Evolutionary conservation across 2,797 vertebrate genomes (phyloP), one percentile per base, ranked within the genome.

Genomic region (Geotrypetes seraphini): DNA sequence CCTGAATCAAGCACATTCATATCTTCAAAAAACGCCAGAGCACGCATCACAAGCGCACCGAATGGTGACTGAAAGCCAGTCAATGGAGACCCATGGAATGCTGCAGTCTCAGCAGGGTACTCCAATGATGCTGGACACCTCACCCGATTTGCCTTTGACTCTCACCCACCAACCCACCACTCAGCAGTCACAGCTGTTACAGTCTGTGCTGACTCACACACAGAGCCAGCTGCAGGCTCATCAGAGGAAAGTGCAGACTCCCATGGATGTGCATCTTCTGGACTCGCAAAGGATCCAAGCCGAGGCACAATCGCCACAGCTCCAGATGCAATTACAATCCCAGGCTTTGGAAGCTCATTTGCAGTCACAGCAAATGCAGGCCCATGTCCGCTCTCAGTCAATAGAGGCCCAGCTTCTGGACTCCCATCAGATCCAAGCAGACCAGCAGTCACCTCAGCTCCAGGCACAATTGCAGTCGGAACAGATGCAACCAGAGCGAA

Each of bases 121-220:
- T 1, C 66, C 83, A 1, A 47, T 85, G 26, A 78, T 90, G 16
- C 60, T 91, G 72, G 90, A 94, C 33, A 86, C 85, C 1, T 76
- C 90, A 1, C 81, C 88, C 0, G 90, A 93, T 15, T 50, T 81
- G 18, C 87, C 50, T 12, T 45, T 57, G 2, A 36, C 53, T 30
- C 77, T 84, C 5, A 47, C 49, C 53, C 56, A 53, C 13, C 57
- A 55, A 30, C 27, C 50, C 7, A 26, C 50, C 11, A 12, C 39
- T 23, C 51, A 53, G 7, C 53, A 68, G 3, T 69, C 72, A 1
- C 62, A 86, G 32, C 71, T 91, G 23, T 78, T 94, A 7, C 90
- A 91, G 46, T 93, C 92, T 0, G 92, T 93, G 35, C 78, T 94
- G 12, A 91, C 89, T 10, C 92, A 93, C 17, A 87, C 91, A 6